Evolutionary conservation across 2,113 vertebrate species (phyloP), one percentile per base, ranked within the genome.

Genomic region (Dipodomys stephensi): DNA sequence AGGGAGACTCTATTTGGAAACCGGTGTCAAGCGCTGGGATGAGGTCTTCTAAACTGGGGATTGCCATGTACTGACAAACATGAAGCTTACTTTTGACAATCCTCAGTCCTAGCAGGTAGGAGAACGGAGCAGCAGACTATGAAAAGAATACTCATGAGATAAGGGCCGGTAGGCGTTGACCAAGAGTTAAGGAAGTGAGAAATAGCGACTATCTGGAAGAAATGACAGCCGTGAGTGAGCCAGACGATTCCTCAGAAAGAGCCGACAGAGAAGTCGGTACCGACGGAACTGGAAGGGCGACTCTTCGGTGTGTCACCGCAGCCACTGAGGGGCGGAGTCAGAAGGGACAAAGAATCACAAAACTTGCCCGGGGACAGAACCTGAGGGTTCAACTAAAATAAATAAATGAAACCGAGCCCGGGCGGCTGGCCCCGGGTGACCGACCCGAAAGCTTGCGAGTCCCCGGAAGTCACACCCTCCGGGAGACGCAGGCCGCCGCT

Each of bases 401-500:
- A 8, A 39, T 39, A 39, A 39, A 39, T 39, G 39, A 39, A 39
- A 39, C 39, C 39, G 39, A 39, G 39, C 30, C 49, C 49, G 2
- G 62, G n/a, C 8, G 62, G 12, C 25, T 13, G 62, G 74, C 30
- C 88, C 78, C 30, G 83, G 39, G 23, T 13, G 49, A 9, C 49
- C 49, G 8, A 53, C 12, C 49, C 49, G 39, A 53, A 9, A 2
- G 49, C 49, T 3, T 11, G 49, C 4, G 49, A 67, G 46, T 77
- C 83, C 65, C 60, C 81, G 67, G 91, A 94, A 95, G 87, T 77
- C 80, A 76, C 92, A n/a, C 76, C 0, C 69, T 73, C 49, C 18
- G 39, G 39, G 39, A 39, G 39, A 5, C 39, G 20, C 39, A 79
- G 87, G 76, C 74, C 46, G 4, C n/a, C 8, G 74, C 69, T 3